Conservation (phyloP, 2,113 vertebrate species). For the Spilogale gracilis region DNA sequence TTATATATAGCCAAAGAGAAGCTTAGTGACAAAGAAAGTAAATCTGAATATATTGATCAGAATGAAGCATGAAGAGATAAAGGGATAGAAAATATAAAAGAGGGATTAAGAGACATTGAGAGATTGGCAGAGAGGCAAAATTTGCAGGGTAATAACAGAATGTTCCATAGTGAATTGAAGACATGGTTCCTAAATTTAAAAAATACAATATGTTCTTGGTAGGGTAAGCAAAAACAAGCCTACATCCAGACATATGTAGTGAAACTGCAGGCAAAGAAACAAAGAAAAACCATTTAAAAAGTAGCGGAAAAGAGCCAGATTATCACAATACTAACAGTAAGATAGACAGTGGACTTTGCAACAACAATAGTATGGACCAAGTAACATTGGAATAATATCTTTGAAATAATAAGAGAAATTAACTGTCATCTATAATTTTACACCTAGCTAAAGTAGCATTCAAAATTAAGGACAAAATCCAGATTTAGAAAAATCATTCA, state of each 20-base stretch:
- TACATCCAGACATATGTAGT: neutral
- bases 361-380: neutral
- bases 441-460: slow-evolving; percentile 1
- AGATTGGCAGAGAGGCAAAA: neutral
- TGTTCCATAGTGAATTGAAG: slow-evolving; percentile 36
- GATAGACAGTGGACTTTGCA: neutral
- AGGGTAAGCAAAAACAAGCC: neutral
- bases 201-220: neutral
- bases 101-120: neutral
- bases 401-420: slow-evolving; percentile 55
- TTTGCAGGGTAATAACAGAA: neutral
- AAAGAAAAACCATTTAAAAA: neutral
- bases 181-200: neutral
- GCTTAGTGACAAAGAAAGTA: neutral
- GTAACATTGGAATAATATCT: neutral
- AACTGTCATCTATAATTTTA: neutral
- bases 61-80: neutral
- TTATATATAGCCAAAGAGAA: neutral
- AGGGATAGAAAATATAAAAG: neutral
- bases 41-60: neutral
- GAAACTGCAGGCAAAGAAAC: slow-evolving; percentile 19
- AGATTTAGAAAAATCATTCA: neutral
- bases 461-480: slow-evolving; percentile 20
- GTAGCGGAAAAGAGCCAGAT: slow-evolving; percentile 20
- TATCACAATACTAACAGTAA: slow-evolving; percentile 4